phyloP scores from a whole-genome alignment of 2,113 vertebrate species.

The Anoura caudifer region DNA sequence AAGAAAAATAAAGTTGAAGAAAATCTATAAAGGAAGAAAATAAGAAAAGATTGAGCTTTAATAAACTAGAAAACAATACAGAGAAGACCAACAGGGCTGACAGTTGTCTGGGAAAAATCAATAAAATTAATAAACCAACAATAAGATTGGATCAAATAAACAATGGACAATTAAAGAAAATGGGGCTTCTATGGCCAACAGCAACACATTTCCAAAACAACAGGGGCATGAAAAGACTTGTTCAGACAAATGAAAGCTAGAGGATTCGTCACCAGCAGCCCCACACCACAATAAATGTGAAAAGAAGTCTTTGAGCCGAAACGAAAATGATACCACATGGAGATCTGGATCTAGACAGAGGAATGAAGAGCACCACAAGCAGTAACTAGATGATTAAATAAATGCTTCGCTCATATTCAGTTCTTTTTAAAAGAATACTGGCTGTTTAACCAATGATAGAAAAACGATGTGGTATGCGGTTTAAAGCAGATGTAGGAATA shows the following conservation, averaged over 20 bases:
- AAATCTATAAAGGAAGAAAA: background rate
- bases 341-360: background rate
- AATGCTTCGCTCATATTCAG: background rate
- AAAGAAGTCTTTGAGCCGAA: background rate
- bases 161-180: background rate
- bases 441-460: background rate
- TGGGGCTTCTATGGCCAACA: background rate
- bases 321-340: background rate
- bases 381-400: background rate
- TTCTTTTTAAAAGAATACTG: background rate
- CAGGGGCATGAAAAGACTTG: background rate
- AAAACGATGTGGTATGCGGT: background rate
- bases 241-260: background rate
- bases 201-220: constrained; percentile 23
- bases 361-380: background rate
- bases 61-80: background rate
- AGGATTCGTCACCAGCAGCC: background rate
- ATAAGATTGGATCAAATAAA: background rate
- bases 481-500: background rate
- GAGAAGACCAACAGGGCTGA: background rate
- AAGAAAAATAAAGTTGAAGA: constrained; percentile 1
- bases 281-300: background rate
- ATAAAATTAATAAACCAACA: background rate
- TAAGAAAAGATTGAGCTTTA: background rate
- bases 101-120: background rate